Conservation (phyloP, 2,888 invertebrate genomes). For the Torymus tubicola region DNA sequence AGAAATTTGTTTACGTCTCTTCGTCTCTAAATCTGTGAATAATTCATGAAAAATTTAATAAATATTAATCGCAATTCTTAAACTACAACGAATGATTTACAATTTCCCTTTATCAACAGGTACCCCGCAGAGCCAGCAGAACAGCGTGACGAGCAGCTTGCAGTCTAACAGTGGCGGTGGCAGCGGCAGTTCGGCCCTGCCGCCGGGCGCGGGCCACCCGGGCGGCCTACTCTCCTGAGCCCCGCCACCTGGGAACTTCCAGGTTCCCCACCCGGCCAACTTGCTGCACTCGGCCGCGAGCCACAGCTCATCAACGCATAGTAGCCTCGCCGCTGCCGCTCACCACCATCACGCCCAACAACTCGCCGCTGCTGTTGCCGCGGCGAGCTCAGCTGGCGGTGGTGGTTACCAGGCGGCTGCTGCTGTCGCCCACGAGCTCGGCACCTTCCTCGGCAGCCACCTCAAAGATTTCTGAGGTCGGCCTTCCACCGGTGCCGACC, state of each 20-base stretch:
- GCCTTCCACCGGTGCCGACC: constrained; percentile 55
- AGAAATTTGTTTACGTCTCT: no score
- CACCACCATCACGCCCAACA: constrained; percentile 68
- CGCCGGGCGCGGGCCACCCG: constrained; percentile 73
- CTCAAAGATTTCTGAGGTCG: constrained; percentile 75
- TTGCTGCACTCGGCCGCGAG: constrained; percentile 69
- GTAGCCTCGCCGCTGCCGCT: constrained; percentile 68
- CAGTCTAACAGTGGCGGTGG: constrained; percentile 13
- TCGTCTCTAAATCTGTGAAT: no score
- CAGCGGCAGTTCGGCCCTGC: constrained; percentile 68
- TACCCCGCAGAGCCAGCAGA: constrained; percentile 73
- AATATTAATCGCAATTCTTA: not conserved
- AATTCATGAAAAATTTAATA: not conserved
- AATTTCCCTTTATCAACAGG: constrained; percentile 49
- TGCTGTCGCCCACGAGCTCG: constrained; percentile 70
- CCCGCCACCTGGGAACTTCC: constrained; percentile 76
- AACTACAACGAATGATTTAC: no score
- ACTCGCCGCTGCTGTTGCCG: constrained; percentile 43
- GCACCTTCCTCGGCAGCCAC: constrained; percentile 70
- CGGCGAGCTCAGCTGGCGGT: constrained; percentile 37
- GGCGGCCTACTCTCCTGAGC: constrained; percentile 76
- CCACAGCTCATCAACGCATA: constrained; percentile 66
- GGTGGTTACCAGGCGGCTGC: constrained; percentile 52
- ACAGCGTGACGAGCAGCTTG: constrained; percentile 72
- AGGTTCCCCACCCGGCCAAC: constrained; percentile 75